These are phyloP conservation scores for Batillaria attramentaria DNA, from an alignment of 1,140 invertebrate species.

Conservation along the genomic window DNA sequence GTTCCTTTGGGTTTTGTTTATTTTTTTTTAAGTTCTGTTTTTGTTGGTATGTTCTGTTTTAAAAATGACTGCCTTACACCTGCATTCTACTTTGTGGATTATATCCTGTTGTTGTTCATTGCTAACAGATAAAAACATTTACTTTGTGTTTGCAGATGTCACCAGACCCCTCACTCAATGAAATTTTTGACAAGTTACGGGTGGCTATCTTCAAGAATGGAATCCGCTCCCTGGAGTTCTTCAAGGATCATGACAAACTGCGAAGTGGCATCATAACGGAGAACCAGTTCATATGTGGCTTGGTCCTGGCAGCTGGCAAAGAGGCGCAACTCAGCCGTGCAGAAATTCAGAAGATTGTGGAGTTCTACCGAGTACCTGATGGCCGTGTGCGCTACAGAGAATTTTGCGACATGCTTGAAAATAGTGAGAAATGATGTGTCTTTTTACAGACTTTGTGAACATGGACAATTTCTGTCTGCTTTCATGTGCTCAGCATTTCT, in stretches of 20 bases:
- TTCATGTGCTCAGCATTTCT: too few species aligned
- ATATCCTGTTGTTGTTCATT: too few species aligned
- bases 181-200: slow-evolving; percentile 69
- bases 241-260: slow-evolving; percentile 71
- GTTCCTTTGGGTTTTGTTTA: neutral
- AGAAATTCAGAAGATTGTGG: slow-evolving; percentile 69
- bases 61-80: too few species aligned
- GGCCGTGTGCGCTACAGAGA: slow-evolving; percentile 69
- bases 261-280: slow-evolving; percentile 70
- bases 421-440: slow-evolving; percentile 59
- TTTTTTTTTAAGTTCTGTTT: too few species aligned
- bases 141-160: slow-evolving; percentile 50
- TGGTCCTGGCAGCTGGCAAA: slow-evolving; percentile 67
- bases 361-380: slow-evolving; percentile 67
- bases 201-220: slow-evolving; percentile 70
- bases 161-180: slow-evolving; percentile 64
- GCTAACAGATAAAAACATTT: neutral
- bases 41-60: too few species aligned
- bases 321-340: slow-evolving; percentile 65
- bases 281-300: slow-evolving; percentile 70
- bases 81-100: too few species aligned
- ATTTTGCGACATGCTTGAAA: slow-evolving; percentile 71
- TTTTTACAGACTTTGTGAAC: too few species aligned
- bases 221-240: slow-evolving; percentile 70
- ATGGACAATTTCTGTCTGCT: too few species aligned